Percentiles rank a stretch among this genome's conserved stretches.
Evolutionary conservation across 1,140 invertebrate genomes (phyloP).

Genomic region (Drosophila tristis): DNA sequence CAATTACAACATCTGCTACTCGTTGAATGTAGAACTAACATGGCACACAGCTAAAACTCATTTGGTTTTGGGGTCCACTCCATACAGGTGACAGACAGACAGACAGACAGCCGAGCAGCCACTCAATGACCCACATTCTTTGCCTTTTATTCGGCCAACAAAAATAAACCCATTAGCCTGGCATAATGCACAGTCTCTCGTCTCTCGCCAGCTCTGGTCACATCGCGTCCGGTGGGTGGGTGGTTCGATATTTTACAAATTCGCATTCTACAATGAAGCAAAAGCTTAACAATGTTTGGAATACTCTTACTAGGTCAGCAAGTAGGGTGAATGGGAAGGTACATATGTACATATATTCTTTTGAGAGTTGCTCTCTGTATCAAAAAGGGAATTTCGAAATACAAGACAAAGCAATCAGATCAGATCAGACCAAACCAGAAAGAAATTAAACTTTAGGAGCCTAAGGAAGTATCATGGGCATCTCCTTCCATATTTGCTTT

Average conservation of each 20-base stretch:
- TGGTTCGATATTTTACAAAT: constrained; percentile 27
- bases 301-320: no score
- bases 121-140: constrained; percentile 70
- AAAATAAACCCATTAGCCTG: constrained; percentile 75
- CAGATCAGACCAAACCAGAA: no score
- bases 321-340: neutral
- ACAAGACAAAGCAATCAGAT: no score
- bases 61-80: constrained; percentile 42
- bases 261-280: constrained; percentile 27
- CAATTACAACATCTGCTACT: constrained; percentile 45
- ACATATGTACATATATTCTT: neutral
- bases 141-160: constrained; percentile 75
- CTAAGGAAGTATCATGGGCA: no score
- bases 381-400: no score
- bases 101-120: constrained; percentile 17
- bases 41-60: constrained; percentile 76
- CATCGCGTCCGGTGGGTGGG: constrained; percentile 27
- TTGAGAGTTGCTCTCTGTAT: no score
- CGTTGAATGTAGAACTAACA: constrained; percentile 64
- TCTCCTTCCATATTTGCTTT: no score
- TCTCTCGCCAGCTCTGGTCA: constrained; percentile 42
- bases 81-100: constrained; percentile 1
- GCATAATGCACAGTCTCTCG: constrained; percentile 45
- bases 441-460: no score
- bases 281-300: constrained; percentile 29